Evolutionary conservation across 2,888 invertebrate genomes (phyloP).

Genomic region (Andrena flavipes): DNA sequence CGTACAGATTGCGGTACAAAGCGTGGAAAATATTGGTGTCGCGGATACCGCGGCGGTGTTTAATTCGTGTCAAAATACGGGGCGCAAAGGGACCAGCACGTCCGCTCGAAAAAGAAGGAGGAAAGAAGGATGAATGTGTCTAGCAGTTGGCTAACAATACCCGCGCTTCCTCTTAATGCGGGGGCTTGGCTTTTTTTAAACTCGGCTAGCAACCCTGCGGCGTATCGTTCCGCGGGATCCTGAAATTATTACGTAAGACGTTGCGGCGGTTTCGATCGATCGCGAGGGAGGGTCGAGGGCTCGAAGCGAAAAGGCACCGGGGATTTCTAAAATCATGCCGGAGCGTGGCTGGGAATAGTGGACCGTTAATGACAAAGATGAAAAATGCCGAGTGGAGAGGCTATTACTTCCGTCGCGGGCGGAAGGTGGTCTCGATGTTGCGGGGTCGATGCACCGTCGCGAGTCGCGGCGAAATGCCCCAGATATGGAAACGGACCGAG

Average conservation of each 20-base stretch:
- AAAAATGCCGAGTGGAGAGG: slow-evolving; percentile 10
- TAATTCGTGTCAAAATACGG: slow-evolving; percentile 58
- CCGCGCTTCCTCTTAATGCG: slow-evolving; percentile 58
- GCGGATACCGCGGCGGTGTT: slow-evolving; percentile 49
- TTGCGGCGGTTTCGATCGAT: slow-evolving; percentile 24
- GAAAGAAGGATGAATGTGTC: slow-evolving; percentile 26
- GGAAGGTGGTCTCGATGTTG: slow-evolving; percentile 24
- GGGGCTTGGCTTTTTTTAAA: slow-evolving; percentile 37
- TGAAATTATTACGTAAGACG: slow-evolving; percentile 18
- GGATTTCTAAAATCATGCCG: neutral
- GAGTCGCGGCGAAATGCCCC: slow-evolving; percentile 23
- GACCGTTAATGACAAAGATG: slow-evolving; percentile 8
- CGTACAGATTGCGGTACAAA: neutral
- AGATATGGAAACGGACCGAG: slow-evolving; percentile 48
- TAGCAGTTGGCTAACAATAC: slow-evolving; percentile 59
- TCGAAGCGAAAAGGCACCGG: neutral
- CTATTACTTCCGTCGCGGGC: slow-evolving; percentile 14
- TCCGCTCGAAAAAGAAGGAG: slow-evolving; percentile 6
- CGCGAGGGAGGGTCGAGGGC: neutral
- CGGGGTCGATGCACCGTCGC: slow-evolving; percentile 44
- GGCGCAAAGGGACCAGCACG: slow-evolving; percentile 18
- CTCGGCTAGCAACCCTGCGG: slow-evolving; percentile 31
- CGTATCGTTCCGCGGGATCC: slow-evolving; percentile 14
- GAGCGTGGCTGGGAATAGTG: neutral
- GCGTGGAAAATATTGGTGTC: neutral